Evolutionary conservation across 2,113 vertebrate genomes (phyloP).

Genomic region (Ranitomeya imitator): DNA sequence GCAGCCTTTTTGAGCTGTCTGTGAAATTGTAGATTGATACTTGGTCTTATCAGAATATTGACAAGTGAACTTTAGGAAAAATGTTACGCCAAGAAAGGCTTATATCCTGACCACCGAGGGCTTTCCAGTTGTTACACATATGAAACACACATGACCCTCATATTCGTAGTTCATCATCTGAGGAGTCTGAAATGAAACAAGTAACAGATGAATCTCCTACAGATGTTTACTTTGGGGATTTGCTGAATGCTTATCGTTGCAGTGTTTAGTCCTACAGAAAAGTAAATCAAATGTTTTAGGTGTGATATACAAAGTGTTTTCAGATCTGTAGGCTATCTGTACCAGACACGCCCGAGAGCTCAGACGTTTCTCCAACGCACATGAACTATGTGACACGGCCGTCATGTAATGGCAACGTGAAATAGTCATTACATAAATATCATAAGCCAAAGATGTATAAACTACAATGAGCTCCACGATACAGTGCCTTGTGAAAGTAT

Average conservation of each 20-base stretch:
- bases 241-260: slow-evolving; percentile 35
- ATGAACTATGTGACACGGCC: neutral
- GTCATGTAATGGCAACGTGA: neutral
- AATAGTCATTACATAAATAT: neutral
- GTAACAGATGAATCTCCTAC: slow-evolving; percentile 51
- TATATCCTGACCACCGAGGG: slow-evolving; percentile 7
- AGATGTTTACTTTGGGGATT: slow-evolving; percentile 57
- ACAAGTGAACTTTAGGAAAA: slow-evolving; percentile 14
- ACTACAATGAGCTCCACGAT: neutral
- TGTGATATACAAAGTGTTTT: slow-evolving; percentile 47
- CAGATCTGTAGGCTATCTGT: slow-evolving; percentile 9
- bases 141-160: slow-evolving; percentile 30
- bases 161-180: slow-evolving; percentile 23
- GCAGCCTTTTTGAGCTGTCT: neutral
- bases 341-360: slow-evolving; percentile 17
- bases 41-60: slow-evolving; percentile 3
- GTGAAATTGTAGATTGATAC: slow-evolving; percentile 8
- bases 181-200: slow-evolving; percentile 48
- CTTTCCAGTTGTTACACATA: slow-evolving; percentile 34
- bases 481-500: too few species aligned
- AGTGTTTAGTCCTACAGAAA: slow-evolving; percentile 5
- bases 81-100: slow-evolving; percentile 24
- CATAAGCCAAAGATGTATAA: neutral
- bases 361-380: neutral
- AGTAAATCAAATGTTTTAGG: slow-evolving; percentile 50